Evolutionary conservation across 2,797 vertebrate genomes (phyloP).

Genomic region (Tragopan temminckii): DNA sequence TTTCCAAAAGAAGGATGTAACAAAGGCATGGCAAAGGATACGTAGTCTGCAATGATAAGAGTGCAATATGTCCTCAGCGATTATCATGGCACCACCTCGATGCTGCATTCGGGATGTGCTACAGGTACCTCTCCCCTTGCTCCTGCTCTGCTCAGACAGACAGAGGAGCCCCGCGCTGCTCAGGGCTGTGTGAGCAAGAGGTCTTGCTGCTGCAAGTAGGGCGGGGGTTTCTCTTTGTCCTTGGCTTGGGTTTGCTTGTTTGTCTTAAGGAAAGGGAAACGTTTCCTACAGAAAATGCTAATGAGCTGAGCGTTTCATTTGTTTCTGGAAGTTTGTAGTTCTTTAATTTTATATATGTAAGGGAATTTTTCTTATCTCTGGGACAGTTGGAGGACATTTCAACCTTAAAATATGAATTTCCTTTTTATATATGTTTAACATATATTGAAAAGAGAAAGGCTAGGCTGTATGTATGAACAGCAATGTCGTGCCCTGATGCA

Average conservation of each 20-base stretch:
- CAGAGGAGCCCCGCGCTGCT: fast-evolving
- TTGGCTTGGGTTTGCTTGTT: background rate
- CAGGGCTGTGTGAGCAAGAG: fast-evolving
- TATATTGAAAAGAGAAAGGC: background rate
- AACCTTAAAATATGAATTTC: background rate
- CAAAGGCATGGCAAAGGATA: background rate
- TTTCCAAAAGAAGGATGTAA: background rate
- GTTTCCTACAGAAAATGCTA: background rate
- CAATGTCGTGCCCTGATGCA: background rate
- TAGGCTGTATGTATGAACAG: background rate
- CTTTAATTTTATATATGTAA: background rate
- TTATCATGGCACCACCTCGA: fast-evolving
- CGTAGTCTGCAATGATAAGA: fast-evolving
- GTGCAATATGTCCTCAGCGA: fast-evolving
- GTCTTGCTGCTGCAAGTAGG: background rate
- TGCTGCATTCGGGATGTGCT: fast-evolving
- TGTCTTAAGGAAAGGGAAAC: background rate
- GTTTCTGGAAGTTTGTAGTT: background rate
- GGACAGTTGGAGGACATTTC: background rate
- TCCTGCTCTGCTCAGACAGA: fast-evolving
- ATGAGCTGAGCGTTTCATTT: background rate
- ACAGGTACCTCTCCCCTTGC: fast-evolving
- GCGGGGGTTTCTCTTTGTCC: too few relatives aligned
- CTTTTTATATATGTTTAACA: background rate
- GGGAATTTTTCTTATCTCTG: background rate